Evolutionary conservation across 2,797 vertebrate species (phyloP), one percentile per base, ranked within the genome.

Genomic region (Clarias laeviceps): DNA sequence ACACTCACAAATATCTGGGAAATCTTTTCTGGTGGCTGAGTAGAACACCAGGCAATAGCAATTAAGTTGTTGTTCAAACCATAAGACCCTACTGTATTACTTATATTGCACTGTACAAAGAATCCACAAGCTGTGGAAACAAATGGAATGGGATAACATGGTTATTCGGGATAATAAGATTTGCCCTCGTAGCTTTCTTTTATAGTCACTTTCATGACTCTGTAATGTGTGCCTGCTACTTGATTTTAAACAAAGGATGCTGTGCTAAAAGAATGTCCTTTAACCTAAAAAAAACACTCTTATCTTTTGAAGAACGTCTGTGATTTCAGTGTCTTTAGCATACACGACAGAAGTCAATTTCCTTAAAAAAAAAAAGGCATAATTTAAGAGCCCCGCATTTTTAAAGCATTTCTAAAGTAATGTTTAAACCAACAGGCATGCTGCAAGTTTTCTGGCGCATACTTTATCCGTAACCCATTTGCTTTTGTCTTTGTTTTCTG

Each of bases 201-300:
- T 92, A 87, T 68, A 85, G 59, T 66, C 84, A n/a, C 89, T 90
- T 89, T 74, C 91, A 90, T 90, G 85, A 89, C 88, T 92, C 91
- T 91, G 91, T 91, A 90, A 82, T 84, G 73, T 3, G 12, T 62
- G 56, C 57, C 32, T 79, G 18, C 6, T 62, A 9, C 34, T 62
- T n/a, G 12, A 79, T 24, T 79, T 37, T 24, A 61, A 79, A 61
- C 12, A 3, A 40, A 79, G n/a, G 37, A 37, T 37, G 74, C 4
- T 56, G 27, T 22, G 50, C 56, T 24, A 37, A 12, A 59, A 34
- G 54, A 59, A 77, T 15, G 29, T 78, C 56, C 9, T 61, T 61
- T 61, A 78, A 61, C 61, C 11, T 76, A 0, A 24, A 72, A 50
- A n/a, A 74, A 54, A 72, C 2, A 5, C 84, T 85, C 89, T 37